Evolutionary conservation across 2,888 invertebrate species (phyloP), one percentile per base, ranked within the genome.

Genomic region (Dilophus febrilis): DNA sequence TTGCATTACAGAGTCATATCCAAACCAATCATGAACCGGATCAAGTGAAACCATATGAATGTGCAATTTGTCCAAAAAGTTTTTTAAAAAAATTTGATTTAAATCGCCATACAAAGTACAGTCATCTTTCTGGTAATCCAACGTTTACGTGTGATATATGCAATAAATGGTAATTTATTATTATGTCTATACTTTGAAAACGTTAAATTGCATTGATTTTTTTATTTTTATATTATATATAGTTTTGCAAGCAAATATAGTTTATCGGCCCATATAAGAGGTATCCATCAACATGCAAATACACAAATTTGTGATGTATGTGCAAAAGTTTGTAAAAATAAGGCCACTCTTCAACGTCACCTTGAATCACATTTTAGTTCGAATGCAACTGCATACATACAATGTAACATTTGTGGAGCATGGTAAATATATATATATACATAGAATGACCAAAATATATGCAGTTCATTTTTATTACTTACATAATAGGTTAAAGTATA

Each of bases 351-450:
- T 35, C 55, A 54, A 1, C 59, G 60, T 45, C 56, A 56, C 27
- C 39, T 53, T 32, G 54, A 54, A 42, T 14, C 18, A 14, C 60
- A 61, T 35, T 52, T 53, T 1, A 56, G 55, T n/a, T 51, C 56
- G 0, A 51, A 53, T 33, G 44, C 22, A 34, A 44, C 22, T 28
- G 18, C 41, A 26, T 56, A 56, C 38, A 51, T 59, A 3, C 58
- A 60, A 47, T 61, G 61, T 29, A 48, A 55, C 4, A 53, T 56
- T 37, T 61, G 61, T 37, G 59, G 57, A 0, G 55, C 57, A 6
- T 59, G 58, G 59, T 13, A 33, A 22, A 6, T 22, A 6, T 22
- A 6, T n/a, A n/a, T n/a, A n/a, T n/a, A n/a, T n/a, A n/a, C n/a
- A n/a, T n/a, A n/a, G n/a, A n/a, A n/a, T n/a, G n/a, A n/a, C n/a